Percentiles rank a stretch among this genome's conserved stretches.
Conservation (phyloP, 2,888 invertebrate species). For the Athalia rosae region DNA sequence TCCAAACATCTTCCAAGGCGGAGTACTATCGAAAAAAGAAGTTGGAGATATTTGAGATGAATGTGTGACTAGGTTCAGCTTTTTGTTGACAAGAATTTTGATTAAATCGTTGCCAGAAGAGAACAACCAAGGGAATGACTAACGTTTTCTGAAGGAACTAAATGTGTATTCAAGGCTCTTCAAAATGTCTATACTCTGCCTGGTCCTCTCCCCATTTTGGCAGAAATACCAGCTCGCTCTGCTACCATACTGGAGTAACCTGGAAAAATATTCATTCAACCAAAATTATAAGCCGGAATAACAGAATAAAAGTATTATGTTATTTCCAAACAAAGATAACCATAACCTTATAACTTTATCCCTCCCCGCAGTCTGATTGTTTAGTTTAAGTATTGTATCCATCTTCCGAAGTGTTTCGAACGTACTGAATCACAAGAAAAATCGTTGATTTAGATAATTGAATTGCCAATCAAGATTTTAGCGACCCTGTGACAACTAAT, state of each 20-base stretch:
- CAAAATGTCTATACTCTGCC: slow-evolving; percentile 81
- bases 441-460: too few species aligned
- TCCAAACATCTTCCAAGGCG: slow-evolving; percentile 91
- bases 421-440: too few species aligned
- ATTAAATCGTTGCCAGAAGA: not conserved
- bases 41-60: not conserved
- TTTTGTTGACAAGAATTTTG: too few species aligned
- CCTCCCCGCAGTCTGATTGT: slow-evolving; percentile 75
- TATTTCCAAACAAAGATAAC: slow-evolving; percentile 11
- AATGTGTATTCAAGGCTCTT: slow-evolving; percentile 89
- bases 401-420: slow-evolving; percentile 65
- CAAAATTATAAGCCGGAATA: not conserved
- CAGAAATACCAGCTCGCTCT: slow-evolving; percentile 87
- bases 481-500: too few species aligned
- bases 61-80: too few species aligned
- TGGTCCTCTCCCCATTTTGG: slow-evolving; percentile 77
- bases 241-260: slow-evolving; percentile 89
- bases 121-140: not conserved
- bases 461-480: too few species aligned
- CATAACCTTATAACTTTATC: slow-evolving; percentile 75
- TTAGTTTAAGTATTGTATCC: slow-evolving; percentile 74
- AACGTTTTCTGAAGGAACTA: slow-evolving; percentile 91
- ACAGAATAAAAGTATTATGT: slow-evolving; percentile 31
- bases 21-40: slow-evolving; percentile 79
- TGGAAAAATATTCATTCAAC: slow-evolving; percentile 66